phyloP scores from a whole-genome alignment of 53 echinoderm and acorn worm species.

The Holothuria leucospilota region DNA sequence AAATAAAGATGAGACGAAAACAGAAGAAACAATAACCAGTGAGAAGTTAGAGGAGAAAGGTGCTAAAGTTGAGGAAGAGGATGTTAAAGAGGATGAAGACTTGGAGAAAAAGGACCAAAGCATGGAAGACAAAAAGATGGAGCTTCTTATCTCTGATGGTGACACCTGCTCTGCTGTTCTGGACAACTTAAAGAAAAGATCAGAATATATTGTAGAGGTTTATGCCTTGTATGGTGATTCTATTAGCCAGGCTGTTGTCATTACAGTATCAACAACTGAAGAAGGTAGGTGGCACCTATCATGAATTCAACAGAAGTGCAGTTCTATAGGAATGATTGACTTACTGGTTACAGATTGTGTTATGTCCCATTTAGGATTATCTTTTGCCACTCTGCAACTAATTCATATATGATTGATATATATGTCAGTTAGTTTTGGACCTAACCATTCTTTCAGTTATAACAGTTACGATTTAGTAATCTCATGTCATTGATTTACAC shows the following conservation, averaged over 20 bases:
- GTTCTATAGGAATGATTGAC: too few species aligned
- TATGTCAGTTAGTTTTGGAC: too few species aligned
- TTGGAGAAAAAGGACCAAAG: neutral
- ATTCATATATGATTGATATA: too few species aligned
- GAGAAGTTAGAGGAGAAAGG: neutral
- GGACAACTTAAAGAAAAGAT: constrained; percentile 52
- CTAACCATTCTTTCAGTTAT: too few species aligned
- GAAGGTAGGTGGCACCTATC: neutral
- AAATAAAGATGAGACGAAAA: neutral
- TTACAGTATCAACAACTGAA: constrained; percentile 49
- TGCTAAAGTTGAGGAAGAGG: neutral
- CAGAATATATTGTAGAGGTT: constrained; percentile 62
- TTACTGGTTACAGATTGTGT: too few species aligned
- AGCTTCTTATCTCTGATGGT: constrained; percentile 54
- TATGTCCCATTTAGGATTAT: too few species aligned
- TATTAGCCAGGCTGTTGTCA: constrained; percentile 36
- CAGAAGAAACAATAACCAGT: neutral
- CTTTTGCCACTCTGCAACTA: too few species aligned
- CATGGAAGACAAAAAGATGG: neutral
- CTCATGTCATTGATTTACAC: too few species aligned
- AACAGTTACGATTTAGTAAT: too few species aligned
- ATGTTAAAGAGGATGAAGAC: neutral
- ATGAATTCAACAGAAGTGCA: too few species aligned
- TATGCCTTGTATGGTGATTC: constrained; percentile 51
- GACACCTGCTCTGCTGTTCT: constrained; percentile 53